Conservation (phyloP, 2,113 vertebrate species). For the Nettapus auritus region DNA sequence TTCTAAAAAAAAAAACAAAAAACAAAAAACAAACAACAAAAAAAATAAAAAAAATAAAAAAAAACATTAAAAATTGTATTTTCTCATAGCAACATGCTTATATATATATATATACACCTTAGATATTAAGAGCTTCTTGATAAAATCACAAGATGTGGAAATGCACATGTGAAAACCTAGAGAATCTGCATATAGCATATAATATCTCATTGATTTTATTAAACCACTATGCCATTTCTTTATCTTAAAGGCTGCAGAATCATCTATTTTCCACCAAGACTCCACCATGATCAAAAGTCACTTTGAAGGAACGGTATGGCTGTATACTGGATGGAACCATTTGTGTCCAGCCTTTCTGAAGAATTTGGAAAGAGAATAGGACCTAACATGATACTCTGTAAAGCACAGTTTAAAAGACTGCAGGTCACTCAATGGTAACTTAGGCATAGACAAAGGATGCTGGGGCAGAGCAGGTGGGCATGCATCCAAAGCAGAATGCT, state of each 20-base stretch:
- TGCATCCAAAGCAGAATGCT: background rate
- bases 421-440: background rate
- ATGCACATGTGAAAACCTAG: background rate
- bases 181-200: background rate
- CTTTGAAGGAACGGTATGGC: background rate
- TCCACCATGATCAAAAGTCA: background rate
- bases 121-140: background rate
- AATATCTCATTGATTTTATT: background rate
- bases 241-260: background rate
- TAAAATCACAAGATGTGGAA: background rate
- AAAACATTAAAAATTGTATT: background rate
- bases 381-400: slow-evolving; percentile 4
- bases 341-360: background rate
- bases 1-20: too few relatives aligned
- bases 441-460: slow-evolving; percentile 1
- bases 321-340: background rate
- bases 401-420: background rate
- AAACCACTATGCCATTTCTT: background rate
- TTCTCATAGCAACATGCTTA: background rate
- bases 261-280: background rate
- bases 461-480: background rate
- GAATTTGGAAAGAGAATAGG: background rate
- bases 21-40: too few relatives aligned
- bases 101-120: too few relatives aligned
- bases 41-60: too few relatives aligned